Percentiles rank a stretch among this genome's conserved stretches.
These are phyloP conservation scores for Drosophila pallidifrons DNA, from an alignment of 1,140 invertebrate species.

Conservation along the genomic window DNA sequence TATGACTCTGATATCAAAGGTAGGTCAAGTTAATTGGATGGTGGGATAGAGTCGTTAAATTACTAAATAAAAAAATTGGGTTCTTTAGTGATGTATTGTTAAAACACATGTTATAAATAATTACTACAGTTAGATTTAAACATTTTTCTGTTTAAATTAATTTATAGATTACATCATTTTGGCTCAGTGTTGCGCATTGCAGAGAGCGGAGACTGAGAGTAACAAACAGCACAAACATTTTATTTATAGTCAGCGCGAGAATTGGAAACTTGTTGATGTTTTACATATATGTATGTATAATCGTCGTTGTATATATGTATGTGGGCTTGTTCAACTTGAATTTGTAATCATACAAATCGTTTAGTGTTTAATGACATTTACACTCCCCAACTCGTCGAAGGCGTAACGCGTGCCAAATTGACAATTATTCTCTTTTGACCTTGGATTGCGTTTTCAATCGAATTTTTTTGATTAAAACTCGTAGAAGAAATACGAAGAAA, in stretches of 20 bases:
- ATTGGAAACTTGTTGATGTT: constrained; percentile 42
- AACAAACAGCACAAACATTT: constrained; percentile 1
- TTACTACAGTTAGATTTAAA: no score
- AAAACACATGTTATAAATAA: no score
- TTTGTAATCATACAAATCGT: neutral
- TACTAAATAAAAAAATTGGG: no score
- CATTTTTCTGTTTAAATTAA: no score
- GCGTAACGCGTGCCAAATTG: constrained; percentile 11
- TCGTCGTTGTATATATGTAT: neutral
- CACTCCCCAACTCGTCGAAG: constrained; percentile 17
- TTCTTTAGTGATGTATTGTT: no score
- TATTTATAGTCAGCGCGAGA: constrained; percentile 41
- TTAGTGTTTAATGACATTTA: neutral
- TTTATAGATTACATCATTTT: no score
- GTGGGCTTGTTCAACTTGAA: neutral
- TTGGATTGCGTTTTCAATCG: constrained; percentile 5
- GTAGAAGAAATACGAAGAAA: constrained; percentile 12
- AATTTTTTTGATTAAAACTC: neutral
- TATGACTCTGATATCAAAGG: no score
- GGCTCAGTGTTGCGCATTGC: neutral
- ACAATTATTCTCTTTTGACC: constrained; percentile 33
- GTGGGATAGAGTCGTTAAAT: no score
- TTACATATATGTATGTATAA: constrained; percentile 15
- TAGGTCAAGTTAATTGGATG: no score
- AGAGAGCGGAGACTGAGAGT: neutral